Percentiles rank a stretch among this genome's conserved stretches.
Conservation (phyloP, 2,888 invertebrate species). For the Sesia apiformis region DNA sequence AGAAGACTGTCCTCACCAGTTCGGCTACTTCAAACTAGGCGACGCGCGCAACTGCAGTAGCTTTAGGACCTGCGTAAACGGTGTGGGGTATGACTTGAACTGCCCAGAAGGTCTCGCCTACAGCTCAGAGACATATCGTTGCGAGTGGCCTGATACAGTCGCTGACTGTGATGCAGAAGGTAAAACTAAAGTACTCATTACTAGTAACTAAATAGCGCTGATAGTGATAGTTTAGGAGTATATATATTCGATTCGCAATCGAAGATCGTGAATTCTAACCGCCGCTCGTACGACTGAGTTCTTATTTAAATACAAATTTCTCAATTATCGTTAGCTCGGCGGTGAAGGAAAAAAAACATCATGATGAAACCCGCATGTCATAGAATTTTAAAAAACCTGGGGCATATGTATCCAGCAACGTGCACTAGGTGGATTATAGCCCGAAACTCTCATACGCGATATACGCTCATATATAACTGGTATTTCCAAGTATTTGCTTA, state of each 20-base stretch:
- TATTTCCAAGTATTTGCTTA: too few relatives aligned
- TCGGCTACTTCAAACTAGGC: constrained; percentile 85
- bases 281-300: too few relatives aligned
- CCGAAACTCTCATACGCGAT: too few relatives aligned
- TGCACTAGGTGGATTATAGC: too few relatives aligned
- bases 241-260: neutral
- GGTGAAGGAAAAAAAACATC: too few relatives aligned
- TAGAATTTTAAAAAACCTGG: too few relatives aligned
- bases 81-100: constrained; percentile 81
- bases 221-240: neutral
- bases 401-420: too few relatives aligned
- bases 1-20: constrained; percentile 87
- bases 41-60: constrained; percentile 79
- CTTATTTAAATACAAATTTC: too few relatives aligned
- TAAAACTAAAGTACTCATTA: constrained; percentile 23
- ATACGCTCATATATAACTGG: too few relatives aligned
- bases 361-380: too few relatives aligned
- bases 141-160: constrained; percentile 93
- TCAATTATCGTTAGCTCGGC: too few relatives aligned
- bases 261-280: neutral
- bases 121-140: constrained; percentile 81
- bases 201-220: too few relatives aligned
- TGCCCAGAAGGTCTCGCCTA: constrained; percentile 91
- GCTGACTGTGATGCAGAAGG: constrained; percentile 87
- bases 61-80: constrained; percentile 88